A percentile compares a stretch with the other conserved stretches of the same genome.
Conservation (phyloP, 35 echinoderm and acorn worm species). For the Heliocidaris erythrogramma region DNA sequence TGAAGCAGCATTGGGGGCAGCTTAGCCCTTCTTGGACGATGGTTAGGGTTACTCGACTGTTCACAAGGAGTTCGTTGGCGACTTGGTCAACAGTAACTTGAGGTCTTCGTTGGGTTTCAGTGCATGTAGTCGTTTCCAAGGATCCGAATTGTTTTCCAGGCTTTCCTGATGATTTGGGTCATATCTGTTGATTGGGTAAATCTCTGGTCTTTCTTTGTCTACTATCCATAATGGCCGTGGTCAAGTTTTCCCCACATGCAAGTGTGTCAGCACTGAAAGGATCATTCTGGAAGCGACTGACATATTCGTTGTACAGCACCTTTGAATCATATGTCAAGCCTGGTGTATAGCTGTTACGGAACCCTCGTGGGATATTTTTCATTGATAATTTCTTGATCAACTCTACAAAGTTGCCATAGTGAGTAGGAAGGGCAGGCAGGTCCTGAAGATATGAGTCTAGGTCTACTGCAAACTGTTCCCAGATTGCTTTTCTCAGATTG, state of each 20-base stretch:
- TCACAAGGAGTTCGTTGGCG: slow-evolving; percentile 44
- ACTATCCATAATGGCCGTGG: slow-evolving; percentile 42
- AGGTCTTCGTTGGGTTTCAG: background rate
- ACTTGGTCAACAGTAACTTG: slow-evolving; percentile 46
- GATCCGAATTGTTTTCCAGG: too few relatives aligned
- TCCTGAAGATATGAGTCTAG: slow-evolving; percentile 34
- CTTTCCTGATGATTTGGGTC: slow-evolving; percentile 50
- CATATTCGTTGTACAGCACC: slow-evolving; percentile 43
- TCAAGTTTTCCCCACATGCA: slow-evolving; percentile 57
- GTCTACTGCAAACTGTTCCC: too few relatives aligned
- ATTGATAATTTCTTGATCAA: slow-evolving; percentile 20
- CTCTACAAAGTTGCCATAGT: slow-evolving; percentile 53
- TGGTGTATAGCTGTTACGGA: slow-evolving; percentile 44
- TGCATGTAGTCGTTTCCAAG: slow-evolving; percentile 34
- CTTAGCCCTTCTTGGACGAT: too few relatives aligned
- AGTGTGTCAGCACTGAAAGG: too few relatives aligned
- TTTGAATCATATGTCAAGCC: slow-evolving; percentile 43
- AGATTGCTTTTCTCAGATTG: slow-evolving; percentile 59
- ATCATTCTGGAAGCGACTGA: slow-evolving; percentile 42
- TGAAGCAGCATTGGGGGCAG: background rate
- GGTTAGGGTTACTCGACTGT: slow-evolving; percentile 19
- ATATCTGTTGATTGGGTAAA: slow-evolving; percentile 40
- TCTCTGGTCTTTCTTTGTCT: slow-evolving; percentile 29
- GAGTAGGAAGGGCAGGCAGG: slow-evolving; percentile 4
- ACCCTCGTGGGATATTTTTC: too few relatives aligned